Evolutionary conservation across 2,797 vertebrate species (phyloP).

Genomic region (Brotogeris chrysoptera): DNA sequence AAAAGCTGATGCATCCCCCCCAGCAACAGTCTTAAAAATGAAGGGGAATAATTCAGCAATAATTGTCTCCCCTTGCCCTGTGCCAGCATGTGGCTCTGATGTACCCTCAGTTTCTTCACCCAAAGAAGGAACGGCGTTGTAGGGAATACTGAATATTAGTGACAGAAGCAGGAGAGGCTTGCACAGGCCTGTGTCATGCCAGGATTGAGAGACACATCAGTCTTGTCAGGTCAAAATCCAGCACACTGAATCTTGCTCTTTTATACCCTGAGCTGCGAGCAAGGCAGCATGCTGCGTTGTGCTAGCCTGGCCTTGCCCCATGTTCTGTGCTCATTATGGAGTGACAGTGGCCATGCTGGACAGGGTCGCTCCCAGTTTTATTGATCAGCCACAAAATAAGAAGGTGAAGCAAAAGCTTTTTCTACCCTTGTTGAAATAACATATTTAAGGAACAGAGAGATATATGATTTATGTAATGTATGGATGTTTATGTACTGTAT

Average conservation of each 20-base stretch:
- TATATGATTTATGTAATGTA: not conserved
- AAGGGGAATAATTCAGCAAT: not conserved
- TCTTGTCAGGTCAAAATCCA: not conserved
- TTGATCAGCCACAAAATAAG: not conserved
- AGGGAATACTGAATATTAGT: not conserved
- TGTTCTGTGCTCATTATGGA: fast-evolving
- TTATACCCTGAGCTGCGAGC: not conserved
- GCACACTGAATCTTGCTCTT: not conserved
- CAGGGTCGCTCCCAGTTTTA: not conserved
- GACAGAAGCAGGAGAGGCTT: not conserved
- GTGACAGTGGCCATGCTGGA: not conserved
- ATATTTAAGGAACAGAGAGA: not conserved
- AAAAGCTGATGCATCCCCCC: not conserved
- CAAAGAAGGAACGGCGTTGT: fast-evolving
- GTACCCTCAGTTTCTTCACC: not conserved
- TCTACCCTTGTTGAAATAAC: not conserved
- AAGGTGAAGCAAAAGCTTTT: not conserved
- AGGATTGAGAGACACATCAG: not conserved
- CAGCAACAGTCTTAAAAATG: not conserved
- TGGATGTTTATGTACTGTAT: not conserved
- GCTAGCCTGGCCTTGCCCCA: not conserved
- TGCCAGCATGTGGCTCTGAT: not conserved
- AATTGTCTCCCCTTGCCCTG: not conserved
- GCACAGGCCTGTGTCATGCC: not conserved
- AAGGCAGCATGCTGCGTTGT: fast-evolving